Conservation (phyloP, 1,140 invertebrate species). For the Drosophila takahashii region DNA sequence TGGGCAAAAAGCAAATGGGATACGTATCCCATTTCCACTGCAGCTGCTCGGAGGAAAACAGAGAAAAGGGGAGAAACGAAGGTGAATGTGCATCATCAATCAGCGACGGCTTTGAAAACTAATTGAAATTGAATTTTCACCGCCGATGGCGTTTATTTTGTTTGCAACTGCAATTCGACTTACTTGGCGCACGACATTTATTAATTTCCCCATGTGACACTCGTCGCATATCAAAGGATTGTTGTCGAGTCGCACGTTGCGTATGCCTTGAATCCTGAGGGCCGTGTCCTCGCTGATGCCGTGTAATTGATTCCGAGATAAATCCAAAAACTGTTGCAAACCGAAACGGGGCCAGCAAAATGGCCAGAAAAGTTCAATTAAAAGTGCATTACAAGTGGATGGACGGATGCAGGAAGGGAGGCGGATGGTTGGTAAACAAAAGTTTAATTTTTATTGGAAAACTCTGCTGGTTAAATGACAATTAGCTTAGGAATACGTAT, state of each 20-base stretch:
- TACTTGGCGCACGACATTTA: conserved; percentile 82
- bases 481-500: conserved; percentile 49
- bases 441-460: conserved; percentile 46
- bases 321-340: conserved; percentile 85
- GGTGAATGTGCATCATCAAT: conserved; percentile 39
- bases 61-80: conserved; percentile 3
- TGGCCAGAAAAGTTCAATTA: conserved; percentile 44
- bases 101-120: conserved; percentile 46
- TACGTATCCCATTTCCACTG: conserved; percentile 82
- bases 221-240: conserved; percentile 89
- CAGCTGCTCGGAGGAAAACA: conserved; percentile 45
- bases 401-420: no score
- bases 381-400: conserved; percentile 41
- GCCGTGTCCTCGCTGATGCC: conserved; percentile 86
- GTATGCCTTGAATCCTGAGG: conserved; percentile 84
- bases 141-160: conserved; percentile 15
- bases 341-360: conserved; percentile 25
- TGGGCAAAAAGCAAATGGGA: conserved; percentile 84
- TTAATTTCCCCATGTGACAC: conserved; percentile 86
- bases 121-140: conserved; percentile 57
- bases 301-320: conserved; percentile 87
- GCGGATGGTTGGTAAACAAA: conserved; percentile 15
- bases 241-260: conserved; percentile 86
- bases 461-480: conserved; percentile 58
- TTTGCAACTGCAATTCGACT: conserved; percentile 50